These are phyloP conservation scores for Poecilia wingei DNA, from an alignment of 2,797 vertebrate species.

Conservation along the genomic window DNA sequence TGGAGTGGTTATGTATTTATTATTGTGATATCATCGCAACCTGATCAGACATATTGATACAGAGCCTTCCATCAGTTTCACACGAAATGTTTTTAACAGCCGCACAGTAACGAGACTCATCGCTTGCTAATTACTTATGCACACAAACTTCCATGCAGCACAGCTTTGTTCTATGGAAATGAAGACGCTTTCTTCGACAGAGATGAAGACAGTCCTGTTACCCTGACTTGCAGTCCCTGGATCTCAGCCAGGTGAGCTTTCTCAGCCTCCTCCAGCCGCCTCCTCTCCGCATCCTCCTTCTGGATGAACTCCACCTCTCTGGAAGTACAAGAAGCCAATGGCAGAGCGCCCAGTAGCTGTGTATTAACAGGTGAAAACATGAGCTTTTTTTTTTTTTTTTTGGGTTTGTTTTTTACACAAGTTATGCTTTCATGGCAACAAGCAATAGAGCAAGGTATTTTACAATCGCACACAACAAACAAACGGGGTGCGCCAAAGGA, in stretches of 20 bases:
- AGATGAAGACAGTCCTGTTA: conserved; percentile 68
- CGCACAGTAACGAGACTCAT: not conserved
- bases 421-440: not conserved
- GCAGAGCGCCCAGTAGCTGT: conserved; percentile 27
- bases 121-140: not conserved
- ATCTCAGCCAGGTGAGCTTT: conserved; percentile 93
- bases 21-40: not conserved
- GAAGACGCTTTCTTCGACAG: not conserved
- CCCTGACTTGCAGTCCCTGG: conserved; percentile 92
- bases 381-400: not conserved
- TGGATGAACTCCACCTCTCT: conserved; percentile 98
- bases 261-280: conserved; percentile 94
- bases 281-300: conserved; percentile 92
- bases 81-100: not conserved
- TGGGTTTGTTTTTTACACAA: not conserved
- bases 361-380: conserved; percentile 18
- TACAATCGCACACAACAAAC: conserved; percentile 22
- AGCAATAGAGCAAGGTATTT: not conserved
- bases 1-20: not conserved
- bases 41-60: not conserved
- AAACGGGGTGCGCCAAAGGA: conserved; percentile 3
- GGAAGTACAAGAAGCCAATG: conserved; percentile 43
- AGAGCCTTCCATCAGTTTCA: not conserved
- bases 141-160: not conserved
- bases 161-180: not conserved